Conservation (phyloP, 2,113 vertebrate species). For the Xenopus laevis region DNA sequence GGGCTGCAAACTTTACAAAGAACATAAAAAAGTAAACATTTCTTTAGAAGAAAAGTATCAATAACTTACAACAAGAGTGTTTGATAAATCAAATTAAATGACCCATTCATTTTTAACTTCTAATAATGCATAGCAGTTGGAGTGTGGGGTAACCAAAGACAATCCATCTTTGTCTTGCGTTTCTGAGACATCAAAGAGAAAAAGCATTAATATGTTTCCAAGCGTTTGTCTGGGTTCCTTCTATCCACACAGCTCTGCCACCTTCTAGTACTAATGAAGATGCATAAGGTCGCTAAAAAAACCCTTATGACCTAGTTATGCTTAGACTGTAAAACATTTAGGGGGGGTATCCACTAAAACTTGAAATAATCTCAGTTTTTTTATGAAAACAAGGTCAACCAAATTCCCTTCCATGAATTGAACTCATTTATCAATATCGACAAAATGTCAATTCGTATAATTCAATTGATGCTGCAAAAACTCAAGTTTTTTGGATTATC, state of each 20-base stretch:
- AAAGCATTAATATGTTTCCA: background rate
- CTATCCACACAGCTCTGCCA: background rate
- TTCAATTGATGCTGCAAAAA: too few relatives aligned
- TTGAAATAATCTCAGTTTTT: too few relatives aligned
- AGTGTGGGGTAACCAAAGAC: background rate
- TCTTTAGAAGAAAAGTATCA: background rate
- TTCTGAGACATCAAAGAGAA: background rate
- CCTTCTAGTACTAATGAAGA: background rate
- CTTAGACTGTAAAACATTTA: too few relatives aligned
- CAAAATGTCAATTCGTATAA: too few relatives aligned
- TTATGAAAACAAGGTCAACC: too few relatives aligned
- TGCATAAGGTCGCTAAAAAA: background rate
- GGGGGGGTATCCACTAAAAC: too few relatives aligned
- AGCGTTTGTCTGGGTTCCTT: background rate
- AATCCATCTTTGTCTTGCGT: background rate
- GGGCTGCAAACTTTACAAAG: background rate
- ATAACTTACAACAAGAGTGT: background rate
- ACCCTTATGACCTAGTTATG: background rate
- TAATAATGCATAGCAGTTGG: background rate
- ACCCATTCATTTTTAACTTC: background rate
- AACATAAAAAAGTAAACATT: background rate
- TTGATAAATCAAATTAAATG: background rate
- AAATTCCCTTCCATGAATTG: too few relatives aligned
- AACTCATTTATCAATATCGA: too few relatives aligned
- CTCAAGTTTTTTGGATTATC: too few relatives aligned